Base-by-base conservation (phyloP, 2,888 invertebrate genomes). In the Cyaniris semiargus region DNA sequence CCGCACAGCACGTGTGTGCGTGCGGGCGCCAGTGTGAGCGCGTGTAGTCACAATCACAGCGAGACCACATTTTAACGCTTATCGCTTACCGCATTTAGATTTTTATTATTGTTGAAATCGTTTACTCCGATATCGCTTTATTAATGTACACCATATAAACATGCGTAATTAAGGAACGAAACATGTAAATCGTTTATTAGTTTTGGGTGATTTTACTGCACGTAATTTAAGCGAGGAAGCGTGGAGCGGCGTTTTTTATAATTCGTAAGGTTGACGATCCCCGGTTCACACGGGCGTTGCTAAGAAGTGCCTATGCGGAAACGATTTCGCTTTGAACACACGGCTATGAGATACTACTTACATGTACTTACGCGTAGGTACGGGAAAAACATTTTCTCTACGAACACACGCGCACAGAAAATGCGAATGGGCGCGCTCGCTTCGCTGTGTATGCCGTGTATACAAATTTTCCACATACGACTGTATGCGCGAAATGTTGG, bases 181-280 rank as follows among this genome's bases (percentile, higher is more conserved):
- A 56, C 70, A 27, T 70, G 66, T 70, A 76, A 76, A 76, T 70
- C 23, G 21, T 77, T 71, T 38, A 58, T 58, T 71, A 48, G 15
- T 48, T 48, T 74, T 74, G 18, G 74, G 53, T 53, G 48, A 23
- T 48, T 44, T 74, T 48, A 48, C 74, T 74, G 44, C 48, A 53
- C 18, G 53, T 74, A 74, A 74, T 77, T 72, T 77, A 77, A 77
- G 72, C 77, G 72, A 77, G 72, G 77, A 77, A 77, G 86, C 85
- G 88, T 88, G 89, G 88, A 88, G 84, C 86, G 85, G 88, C 88
- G 60, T 90, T 92, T 91, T 93, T 91, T 92, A 89, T 89, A 91
- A 91, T 92, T 91, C 86, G 89, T 91, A 92, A 93, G 93, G 93
- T 94, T 94, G 92, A 89, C 92, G 93, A 88, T 92, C 93, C 88